Evolutionary conservation across 30 jellyfish, hydroid and myxozoan genomes (phyloP).

Genomic region (Aurelia aurita complex sp. Pacific): DNA sequence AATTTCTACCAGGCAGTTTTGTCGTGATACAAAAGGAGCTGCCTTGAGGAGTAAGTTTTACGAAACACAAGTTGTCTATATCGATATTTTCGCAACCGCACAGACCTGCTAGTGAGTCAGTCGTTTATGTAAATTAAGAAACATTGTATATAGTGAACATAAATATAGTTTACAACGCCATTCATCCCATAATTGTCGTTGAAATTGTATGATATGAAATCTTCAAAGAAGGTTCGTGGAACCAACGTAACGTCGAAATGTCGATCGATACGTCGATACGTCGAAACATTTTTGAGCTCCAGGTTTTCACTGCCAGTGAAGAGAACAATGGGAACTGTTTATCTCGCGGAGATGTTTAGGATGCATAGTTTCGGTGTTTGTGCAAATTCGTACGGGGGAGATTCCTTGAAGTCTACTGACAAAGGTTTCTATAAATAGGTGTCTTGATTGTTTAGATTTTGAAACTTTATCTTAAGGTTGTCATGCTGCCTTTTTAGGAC

Average conservation of each 20-base stretch:
- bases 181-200: slow-evolving; percentile 56
- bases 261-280: neutral
- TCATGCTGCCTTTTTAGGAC: too few species aligned
- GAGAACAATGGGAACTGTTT: too few species aligned
- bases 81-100: slow-evolving; percentile 9
- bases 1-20: too few species aligned
- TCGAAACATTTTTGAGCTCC: neutral
- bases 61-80: neutral
- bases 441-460: too few species aligned
- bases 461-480: too few species aligned
- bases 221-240: slow-evolving; percentile 66
- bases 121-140: slow-evolving; percentile 41
- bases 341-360: too few species aligned
- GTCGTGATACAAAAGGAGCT: too few species aligned
- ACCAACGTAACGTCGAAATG: slow-evolving; percentile 3
- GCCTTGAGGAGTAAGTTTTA: too few species aligned
- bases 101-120: slow-evolving; percentile 69
- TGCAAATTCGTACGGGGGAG: too few species aligned
- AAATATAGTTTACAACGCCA: slow-evolving; percentile 61
- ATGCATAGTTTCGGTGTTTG: too few species aligned
- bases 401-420: too few species aligned
- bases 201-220: slow-evolving; percentile 46
- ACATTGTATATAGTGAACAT: slow-evolving; percentile 52
- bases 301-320: neutral
- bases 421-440: too few species aligned